phyloP scores from a whole-genome alignment of 2,797 vertebrate species.

The Fratercula arctica region DNA sequence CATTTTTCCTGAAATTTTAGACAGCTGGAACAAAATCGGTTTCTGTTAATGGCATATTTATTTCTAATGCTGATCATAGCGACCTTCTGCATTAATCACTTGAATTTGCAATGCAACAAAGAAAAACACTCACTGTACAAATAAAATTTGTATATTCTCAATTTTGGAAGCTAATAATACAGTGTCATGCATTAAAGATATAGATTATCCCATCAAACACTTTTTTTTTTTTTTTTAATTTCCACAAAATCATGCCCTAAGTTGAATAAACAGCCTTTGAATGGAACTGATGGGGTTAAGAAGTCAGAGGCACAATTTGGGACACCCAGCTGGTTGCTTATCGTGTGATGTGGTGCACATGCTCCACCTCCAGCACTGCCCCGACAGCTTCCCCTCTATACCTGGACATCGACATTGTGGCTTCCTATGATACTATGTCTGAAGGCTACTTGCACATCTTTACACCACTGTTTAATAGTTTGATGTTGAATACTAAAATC shows the following conservation, averaged over 20 bases:
- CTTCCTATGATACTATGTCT: not conserved
- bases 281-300: not conserved
- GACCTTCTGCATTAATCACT: conserved; percentile 6
- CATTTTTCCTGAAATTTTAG: conserved; percentile 12
- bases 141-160: not conserved
- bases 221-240: not conserved
- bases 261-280: not conserved
- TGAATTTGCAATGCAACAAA: conserved; percentile 10
- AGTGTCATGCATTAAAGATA: not conserved
- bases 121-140: not conserved
- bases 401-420: not conserved
- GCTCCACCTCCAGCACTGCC: not conserved
- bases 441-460: not conserved
- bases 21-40: conserved; percentile 29
- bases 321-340: not conserved
- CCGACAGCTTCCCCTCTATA: not conserved
- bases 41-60: conserved; percentile 36
- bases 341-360: not conserved
- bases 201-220: not conserved
- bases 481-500: not conserved
- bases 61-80: conserved; percentile 1
- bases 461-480: not conserved
- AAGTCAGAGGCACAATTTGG: not conserved
- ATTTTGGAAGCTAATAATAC: not conserved
- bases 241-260: not conserved